Percentiles rank a stretch among this genome's conserved stretches.
Evolutionary conservation across 2,888 invertebrate genomes (phyloP).

Genomic region (Agrotis clavis): DNA sequence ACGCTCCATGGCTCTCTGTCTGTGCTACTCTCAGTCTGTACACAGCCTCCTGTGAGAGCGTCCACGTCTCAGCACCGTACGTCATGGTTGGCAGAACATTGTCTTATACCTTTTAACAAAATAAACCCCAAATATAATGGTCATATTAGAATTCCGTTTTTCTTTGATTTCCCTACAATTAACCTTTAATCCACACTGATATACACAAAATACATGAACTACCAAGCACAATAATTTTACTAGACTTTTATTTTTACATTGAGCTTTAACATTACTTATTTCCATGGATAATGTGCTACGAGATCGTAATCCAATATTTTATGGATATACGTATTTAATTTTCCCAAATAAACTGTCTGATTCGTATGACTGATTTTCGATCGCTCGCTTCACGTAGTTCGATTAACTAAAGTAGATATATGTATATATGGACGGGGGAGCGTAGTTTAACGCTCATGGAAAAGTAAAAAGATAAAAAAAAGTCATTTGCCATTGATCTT

Average conservation of each 20-base stretch:
- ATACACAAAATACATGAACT: background rate
- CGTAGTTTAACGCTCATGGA: background rate
- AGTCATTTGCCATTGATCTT: background rate
- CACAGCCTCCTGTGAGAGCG: too few relatives aligned
- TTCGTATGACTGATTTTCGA: background rate
- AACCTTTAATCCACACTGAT: background rate
- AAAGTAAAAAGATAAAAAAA: background rate
- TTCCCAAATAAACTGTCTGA: background rate
- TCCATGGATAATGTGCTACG: background rate
- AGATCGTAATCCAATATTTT: background rate
- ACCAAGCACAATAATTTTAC: background rate
- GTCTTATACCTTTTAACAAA: background rate
- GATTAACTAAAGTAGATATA: background rate
- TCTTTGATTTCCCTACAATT: conserved; percentile 14
- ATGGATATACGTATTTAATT: background rate
- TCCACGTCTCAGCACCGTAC: too few relatives aligned
- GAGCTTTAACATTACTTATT: background rate
- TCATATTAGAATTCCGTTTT: conserved; percentile 1
- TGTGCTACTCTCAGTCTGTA: too few relatives aligned
- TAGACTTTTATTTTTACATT: background rate
- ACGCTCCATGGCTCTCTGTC: too few relatives aligned
- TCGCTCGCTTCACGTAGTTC: background rate
- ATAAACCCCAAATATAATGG: background rate
- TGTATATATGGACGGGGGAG: background rate
- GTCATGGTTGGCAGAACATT: too few relatives aligned